A percentile compares a stretch with the other conserved stretches of the same genome.
Evolutionary conservation across 2,888 invertebrate species (phyloP).

Genomic region (Caenorhabditis macrosperma): DNA sequence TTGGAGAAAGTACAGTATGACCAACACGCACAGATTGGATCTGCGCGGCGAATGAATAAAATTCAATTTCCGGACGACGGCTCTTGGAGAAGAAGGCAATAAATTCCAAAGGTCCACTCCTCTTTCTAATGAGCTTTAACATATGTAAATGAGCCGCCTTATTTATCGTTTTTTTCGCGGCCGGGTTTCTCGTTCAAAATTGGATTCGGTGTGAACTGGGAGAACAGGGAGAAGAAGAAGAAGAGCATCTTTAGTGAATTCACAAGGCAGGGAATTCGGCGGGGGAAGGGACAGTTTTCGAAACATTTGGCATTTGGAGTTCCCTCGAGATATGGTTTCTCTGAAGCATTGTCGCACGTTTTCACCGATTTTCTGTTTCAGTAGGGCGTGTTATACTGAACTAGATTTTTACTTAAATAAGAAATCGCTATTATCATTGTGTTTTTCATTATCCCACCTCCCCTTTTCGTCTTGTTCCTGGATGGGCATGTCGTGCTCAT

Average conservation of each 20-base stretch:
- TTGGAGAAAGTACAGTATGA: conserved; percentile 5
- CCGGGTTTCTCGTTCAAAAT: conserved; percentile 4
- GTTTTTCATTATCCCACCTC: no score
- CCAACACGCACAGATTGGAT: neutral
- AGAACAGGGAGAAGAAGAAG: neutral
- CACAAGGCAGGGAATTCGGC: no score
- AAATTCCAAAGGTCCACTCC: conserved; percentile 48
- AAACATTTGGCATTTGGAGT: no score
- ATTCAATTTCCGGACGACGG: conserved; percentile 40
- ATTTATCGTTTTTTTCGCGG: conserved; percentile 39
- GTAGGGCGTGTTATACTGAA: no score
- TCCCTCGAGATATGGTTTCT: no score
- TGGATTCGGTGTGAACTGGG: conserved; percentile 16
- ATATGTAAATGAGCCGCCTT: conserved; percentile 44
- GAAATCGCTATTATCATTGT: no score
- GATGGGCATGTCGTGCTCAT: no score
- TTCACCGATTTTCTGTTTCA: no score
- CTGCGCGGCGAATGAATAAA: neutral
- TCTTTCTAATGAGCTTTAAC: conserved; percentile 47
- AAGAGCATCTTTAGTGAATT: neutral
- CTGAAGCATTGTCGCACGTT: no score
- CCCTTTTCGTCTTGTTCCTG: no score
- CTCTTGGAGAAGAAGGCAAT: conserved; percentile 8
- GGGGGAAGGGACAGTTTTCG: no score
- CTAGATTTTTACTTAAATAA: no score